These are phyloP conservation scores for Tautogolabrus adspersus DNA, from an alignment of 2,113 vertebrate species.

Conservation along the genomic window DNA sequence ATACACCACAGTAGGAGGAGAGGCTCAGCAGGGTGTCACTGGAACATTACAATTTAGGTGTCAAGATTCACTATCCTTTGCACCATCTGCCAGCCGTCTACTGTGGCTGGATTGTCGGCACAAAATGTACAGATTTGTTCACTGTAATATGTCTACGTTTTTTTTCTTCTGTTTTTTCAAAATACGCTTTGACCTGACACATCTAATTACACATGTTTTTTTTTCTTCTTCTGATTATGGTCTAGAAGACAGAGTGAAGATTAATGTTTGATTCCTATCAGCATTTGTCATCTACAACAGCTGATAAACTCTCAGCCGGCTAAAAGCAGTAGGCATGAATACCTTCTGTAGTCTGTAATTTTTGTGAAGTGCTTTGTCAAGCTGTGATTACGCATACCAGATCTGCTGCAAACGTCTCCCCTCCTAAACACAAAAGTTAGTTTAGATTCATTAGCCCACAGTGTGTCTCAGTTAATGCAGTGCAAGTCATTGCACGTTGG, in stretches of 20 bases:
- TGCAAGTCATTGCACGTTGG: not conserved
- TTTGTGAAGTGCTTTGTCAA: conserved; percentile 16
- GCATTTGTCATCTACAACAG: conserved; percentile 25
- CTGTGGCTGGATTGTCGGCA: not conserved
- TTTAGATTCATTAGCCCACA: not conserved
- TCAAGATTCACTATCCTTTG: conserved; percentile 26
- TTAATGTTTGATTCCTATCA: conserved; percentile 39
- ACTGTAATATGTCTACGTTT: not conserved
- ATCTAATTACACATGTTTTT: conserved; percentile 26
- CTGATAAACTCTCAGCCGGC: conserved; percentile 26
- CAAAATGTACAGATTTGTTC: not conserved
- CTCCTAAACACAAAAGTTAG: not conserved
- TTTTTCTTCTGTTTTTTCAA: conserved; percentile 18
- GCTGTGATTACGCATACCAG: conserved; percentile 14
- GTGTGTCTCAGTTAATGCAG: not conserved
- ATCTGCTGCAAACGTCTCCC: conserved; percentile 21
- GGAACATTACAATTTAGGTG: conserved; percentile 19
- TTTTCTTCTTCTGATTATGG: not conserved
- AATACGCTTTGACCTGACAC: conserved; percentile 17
- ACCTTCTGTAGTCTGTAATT: conserved; percentile 47
- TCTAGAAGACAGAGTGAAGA: conserved; percentile 13
- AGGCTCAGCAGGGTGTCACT: not conserved
- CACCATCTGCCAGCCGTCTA: not conserved
- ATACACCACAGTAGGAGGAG: not conserved
- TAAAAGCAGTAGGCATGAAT: conserved; percentile 36